Base-by-base conservation (phyloP, 2,797 vertebrate species). In the Labeo calbasu region DNA sequence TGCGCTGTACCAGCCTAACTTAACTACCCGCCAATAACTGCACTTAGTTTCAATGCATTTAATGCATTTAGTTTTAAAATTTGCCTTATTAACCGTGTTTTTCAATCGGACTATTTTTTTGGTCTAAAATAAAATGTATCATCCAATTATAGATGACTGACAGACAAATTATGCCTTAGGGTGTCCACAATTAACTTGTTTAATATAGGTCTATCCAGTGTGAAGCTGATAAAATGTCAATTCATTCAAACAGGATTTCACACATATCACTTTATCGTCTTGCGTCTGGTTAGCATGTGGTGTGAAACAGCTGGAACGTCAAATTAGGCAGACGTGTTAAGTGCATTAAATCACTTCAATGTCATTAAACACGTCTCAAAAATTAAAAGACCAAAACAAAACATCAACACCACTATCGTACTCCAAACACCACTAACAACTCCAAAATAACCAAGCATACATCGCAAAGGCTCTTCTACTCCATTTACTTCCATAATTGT, bases 321-420 rank as follows among this genome's bases (percentile, higher is more conserved):
- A 76, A 73, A 53, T 53, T 21, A 73, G 10, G 10, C 25, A 32
- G 51, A 73, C 4, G 69, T 50, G 69, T 48, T 46, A 71, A 25
- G 46, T 50, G 25, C 8, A 32, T 53, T 73, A 6, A 32, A 59
- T 40, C 21, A 73, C 36, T 73, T 1, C 36, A 21, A 53, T 32
- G 17, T 11, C 5, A 14, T 28, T 5, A 51, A 51, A 72, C 15
- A 4, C 43, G 14, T 48, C 6, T 13, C 2, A 73, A 53, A 53
- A 53, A 32, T 53, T 13, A 86, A 77, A 69, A 72, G 43, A 81
- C 70, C n/a, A 32, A 57, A 83, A 40, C 40, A n/a, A 32, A 61
- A 23, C 4, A 59, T 10, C 28, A 80, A 53, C 51, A 12, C n/a
- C 8, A 68, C 1, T 8, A 65, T 11, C 1, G 4, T 43, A 51